These are phyloP conservation scores for Pimephales promelas DNA, from an alignment of 2,113 vertebrate genomes.

Conservation along the genomic window DNA sequence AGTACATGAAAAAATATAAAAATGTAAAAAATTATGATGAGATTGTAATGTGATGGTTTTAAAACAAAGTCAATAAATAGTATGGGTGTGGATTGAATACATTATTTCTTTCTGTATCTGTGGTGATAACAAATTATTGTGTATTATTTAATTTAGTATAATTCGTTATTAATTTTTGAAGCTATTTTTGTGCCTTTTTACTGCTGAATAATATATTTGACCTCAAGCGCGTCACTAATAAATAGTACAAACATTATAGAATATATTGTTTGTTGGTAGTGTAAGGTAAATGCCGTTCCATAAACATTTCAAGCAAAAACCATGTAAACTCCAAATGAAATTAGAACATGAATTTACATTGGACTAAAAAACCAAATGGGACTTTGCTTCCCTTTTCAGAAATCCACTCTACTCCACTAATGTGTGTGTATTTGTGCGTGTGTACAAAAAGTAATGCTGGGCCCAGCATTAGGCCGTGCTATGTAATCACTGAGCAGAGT, in stretches of 20 bases:
- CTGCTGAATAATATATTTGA: background rate
- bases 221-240: background rate
- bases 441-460: background rate
- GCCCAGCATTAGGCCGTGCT: conserved; percentile 49
- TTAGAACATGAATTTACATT: background rate
- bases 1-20: background rate
- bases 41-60: background rate
- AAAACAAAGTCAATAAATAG: no score
- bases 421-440: conserved; percentile 15
- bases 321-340: background rate
- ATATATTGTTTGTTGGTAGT: background rate
- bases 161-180: background rate
- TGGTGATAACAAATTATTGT: background rate
- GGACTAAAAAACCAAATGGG: background rate
- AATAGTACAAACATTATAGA: background rate
- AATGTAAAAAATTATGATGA: background rate
- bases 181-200: background rate
- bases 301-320: background rate
- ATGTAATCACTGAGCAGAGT: conserved; percentile 53
- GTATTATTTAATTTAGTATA: background rate
- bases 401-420: background rate
- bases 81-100: background rate
- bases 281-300: background rate
- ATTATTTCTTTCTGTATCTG: background rate
- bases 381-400: background rate